A percentile compares a stretch with the other conserved stretches of the same genome.
phyloP scores from a whole-genome alignment of 2,888 invertebrate genomes.

The Drosophila robusta region DNA sequence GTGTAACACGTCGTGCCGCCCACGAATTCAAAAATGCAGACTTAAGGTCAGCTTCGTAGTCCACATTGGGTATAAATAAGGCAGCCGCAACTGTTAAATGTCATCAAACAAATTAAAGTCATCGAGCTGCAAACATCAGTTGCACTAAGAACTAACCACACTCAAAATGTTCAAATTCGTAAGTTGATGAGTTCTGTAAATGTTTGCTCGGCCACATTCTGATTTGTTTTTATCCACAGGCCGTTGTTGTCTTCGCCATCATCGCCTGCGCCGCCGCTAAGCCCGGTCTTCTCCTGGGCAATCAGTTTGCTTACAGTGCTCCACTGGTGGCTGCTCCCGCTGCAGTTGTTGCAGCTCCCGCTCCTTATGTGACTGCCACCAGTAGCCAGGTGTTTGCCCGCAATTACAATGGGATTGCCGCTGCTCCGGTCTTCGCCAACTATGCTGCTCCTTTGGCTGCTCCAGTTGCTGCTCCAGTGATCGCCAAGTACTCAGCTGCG shows the following conservation, averaged over 20 bases:
- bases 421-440: no score
- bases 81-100: neutral
- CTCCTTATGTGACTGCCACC: constrained; percentile 46
- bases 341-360: constrained; percentile 44
- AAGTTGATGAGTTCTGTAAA: constrained; percentile 22
- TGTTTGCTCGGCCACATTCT: neutral
- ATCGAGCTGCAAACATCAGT: constrained; percentile 27
- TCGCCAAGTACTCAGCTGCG: constrained; percentile 37
- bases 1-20: constrained; percentile 21
- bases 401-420: constrained; percentile 72
- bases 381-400: constrained; percentile 73
- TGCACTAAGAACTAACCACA: neutral
- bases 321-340: constrained; percentile 47
- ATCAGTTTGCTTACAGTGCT: constrained; percentile 47
- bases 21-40: constrained; percentile 5
- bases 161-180: constrained; percentile 68
- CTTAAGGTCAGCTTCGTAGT: constrained; percentile 24
- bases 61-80: constrained; percentile 37
- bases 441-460: constrained; percentile 58
- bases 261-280: constrained; percentile 68
- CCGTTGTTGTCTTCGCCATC: constrained; percentile 52
- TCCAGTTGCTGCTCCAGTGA: constrained; percentile 34
- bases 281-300: constrained; percentile 44
- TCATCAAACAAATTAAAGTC: constrained; percentile 37
- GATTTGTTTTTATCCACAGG: constrained; percentile 12